Evolutionary conservation across 1,140 invertebrate genomes (phyloP), one percentile per base, ranked within the genome.

Genomic region (Drosophila ohnishii): DNA sequence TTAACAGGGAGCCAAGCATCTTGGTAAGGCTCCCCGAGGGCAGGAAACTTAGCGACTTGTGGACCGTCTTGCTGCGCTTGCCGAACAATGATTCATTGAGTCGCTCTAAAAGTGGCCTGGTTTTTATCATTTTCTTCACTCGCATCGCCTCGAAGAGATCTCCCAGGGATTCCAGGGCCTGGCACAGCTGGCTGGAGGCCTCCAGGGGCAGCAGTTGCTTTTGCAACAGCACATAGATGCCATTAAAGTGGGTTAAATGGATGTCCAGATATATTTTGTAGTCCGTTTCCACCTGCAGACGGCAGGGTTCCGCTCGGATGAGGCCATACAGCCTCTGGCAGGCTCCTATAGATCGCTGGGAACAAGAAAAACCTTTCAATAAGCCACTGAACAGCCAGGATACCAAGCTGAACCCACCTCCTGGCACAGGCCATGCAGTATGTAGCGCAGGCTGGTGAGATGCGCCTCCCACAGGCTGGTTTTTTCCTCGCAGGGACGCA

Each of bases 261-360:
- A 88, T 88, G 25, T 51, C 66, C n/a, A 85, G 30, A 22, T 80
- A 88, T 4, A 59, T n/a, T 16, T 69, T 80, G 32, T 78, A 69
- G 34, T 88, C 70, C 0, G 44, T 11, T n/a, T 62, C 61, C n/a
- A 8, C 50, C 28, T 75, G 73, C 42, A 88, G 44, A 9, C 61
- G 66, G 22, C 71, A 83, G 7, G 40, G 40, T 32, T 84, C 50
- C 4, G 42, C 6, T 5, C 53, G 57, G 2, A 88, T 22, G 16
- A 84, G 40, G 1, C 37, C 60, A 37, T 88, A 88, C 19, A 89
- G 40, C 57, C 64, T 72, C 48, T 80, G 70, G 32, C 74, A 75
- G 14, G 57, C 51, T 1, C 13, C 42, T 0, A 67, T 25, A 3
- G 65, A 66, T 61, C 58, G 47, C 85, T 88, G 48, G 0, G 1